Evolutionary conservation across 2,113 vertebrate genomes (phyloP).

Genomic region (Peromyscus maniculatus): DNA sequence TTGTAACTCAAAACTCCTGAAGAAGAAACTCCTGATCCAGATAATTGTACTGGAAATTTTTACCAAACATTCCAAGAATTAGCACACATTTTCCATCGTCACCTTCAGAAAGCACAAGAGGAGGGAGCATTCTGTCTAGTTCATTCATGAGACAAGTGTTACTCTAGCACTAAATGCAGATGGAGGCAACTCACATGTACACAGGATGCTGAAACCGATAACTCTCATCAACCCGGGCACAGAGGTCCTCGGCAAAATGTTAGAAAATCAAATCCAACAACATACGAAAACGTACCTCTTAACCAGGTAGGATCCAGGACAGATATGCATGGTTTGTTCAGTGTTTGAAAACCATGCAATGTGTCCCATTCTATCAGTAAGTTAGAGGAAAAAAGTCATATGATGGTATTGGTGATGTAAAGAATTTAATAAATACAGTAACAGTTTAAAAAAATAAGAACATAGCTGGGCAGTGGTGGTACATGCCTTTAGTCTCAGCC

Average conservation of each 20-base stretch:
- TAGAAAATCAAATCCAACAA: neutral
- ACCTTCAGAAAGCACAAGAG: neutral
- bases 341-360: neutral
- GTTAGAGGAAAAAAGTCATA: neutral
- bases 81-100: neutral
- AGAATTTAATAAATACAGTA: neutral
- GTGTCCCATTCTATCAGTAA: neutral
- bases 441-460: neutral
- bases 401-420: neutral
- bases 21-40: neutral
- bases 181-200: neutral
- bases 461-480: neutral
- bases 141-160: neutral
- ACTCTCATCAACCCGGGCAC: neutral
- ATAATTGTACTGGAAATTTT: neutral
- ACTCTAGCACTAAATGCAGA: neutral
- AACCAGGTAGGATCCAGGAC: neutral
- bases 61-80: slow-evolving; percentile 5
- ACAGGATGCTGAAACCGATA: neutral
- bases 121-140: neutral
- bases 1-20: neutral
- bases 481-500: too few relatives aligned
- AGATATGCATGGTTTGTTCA: neutral
- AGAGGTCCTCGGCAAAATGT: neutral
- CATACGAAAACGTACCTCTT: neutral